Percentiles rank a stretch among this genome's conserved stretches.
These are phyloP conservation scores for Branchinecta lynchi DNA, from an alignment of 1,140 invertebrate species.

Conservation along the genomic window DNA sequence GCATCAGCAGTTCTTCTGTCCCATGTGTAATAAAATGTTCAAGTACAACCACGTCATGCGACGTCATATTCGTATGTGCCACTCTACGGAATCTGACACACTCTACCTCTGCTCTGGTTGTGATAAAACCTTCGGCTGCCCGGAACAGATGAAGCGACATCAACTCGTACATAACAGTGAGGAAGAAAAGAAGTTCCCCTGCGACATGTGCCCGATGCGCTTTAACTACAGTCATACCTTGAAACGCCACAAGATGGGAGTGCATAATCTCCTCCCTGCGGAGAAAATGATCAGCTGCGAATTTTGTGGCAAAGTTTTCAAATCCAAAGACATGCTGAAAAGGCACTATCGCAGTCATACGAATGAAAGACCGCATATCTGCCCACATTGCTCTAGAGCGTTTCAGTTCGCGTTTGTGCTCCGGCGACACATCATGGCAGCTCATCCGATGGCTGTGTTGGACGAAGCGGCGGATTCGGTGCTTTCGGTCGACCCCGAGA, in stretches of 20 bases:
- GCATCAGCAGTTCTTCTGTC: conserved; percentile 6
- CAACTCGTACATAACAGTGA: not conserved
- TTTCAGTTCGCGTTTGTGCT: conserved; percentile 6
- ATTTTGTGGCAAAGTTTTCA: conserved; percentile 20
- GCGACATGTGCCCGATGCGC: not conserved
- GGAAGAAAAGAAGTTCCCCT: not conserved
- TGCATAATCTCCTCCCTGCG: conserved; percentile 17
- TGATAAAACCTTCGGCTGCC: conserved; percentile 6
- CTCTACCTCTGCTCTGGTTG: not conserved
- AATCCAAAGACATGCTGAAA: conserved; percentile 18
- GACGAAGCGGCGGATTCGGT: not conserved
- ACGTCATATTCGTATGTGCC: not conserved
- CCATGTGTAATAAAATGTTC: not conserved
- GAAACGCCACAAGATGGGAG: conserved; percentile 8
- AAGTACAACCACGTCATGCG: not conserved
- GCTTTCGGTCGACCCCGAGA: too few relatives aligned
- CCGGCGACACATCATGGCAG: not conserved
- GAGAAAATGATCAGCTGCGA: conserved; percentile 15
- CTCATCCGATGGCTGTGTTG: not conserved
- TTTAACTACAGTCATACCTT: conserved; percentile 1
- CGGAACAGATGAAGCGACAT: conserved; percentile 1
- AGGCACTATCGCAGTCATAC: conserved; percentile 22
- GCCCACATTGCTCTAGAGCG: not conserved
- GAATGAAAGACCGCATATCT: conserved; percentile 14
- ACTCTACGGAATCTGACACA: not conserved